phyloP scores from a whole-genome alignment of 1,140 invertebrate species.

The Odontomachus brunneus region DNA sequence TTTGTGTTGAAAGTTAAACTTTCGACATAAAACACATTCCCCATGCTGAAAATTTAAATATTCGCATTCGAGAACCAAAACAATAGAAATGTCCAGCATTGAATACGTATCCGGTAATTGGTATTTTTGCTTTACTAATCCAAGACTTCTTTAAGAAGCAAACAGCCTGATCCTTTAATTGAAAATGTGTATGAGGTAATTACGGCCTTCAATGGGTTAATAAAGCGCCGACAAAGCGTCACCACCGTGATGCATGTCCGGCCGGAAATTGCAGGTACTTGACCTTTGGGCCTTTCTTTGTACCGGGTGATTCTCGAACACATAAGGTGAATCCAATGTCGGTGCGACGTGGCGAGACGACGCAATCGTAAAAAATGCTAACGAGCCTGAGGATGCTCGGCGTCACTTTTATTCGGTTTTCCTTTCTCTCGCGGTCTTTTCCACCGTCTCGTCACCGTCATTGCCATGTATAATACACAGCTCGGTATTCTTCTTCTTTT shows the following conservation, averaged over 20 bases:
- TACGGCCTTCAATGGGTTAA: too few species aligned
- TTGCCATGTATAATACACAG: background rate
- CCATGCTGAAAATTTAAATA: too few species aligned
- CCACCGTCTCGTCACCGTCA: background rate
- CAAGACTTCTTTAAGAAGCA: too few species aligned
- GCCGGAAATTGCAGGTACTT: conserved; percentile 74
- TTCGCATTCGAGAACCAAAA: too few species aligned
- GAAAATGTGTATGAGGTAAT: too few species aligned
- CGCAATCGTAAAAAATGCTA: conserved; percentile 37
- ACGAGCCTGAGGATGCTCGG: background rate
- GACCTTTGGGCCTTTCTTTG: conserved; percentile 61
- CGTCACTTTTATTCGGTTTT: conserved; percentile 46
- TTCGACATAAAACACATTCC: too few species aligned
- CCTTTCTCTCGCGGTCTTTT: conserved; percentile 56
- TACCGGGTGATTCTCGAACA: background rate
- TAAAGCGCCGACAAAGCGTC: too few species aligned
- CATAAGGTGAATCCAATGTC: conserved; percentile 14
- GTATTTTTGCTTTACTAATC: too few species aligned
- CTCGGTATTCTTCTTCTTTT: conserved; percentile 17
- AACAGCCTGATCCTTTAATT: too few species aligned
- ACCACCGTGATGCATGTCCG: conserved; percentile 19
- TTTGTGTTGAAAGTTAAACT: too few species aligned
- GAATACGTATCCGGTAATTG: too few species aligned
- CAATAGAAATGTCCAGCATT: too few species aligned
- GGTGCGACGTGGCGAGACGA: background rate